Percentiles rank a stretch among this genome's conserved stretches.
Conservation (phyloP, 1,140 invertebrate genomes). For the Euwallacea similis region DNA sequence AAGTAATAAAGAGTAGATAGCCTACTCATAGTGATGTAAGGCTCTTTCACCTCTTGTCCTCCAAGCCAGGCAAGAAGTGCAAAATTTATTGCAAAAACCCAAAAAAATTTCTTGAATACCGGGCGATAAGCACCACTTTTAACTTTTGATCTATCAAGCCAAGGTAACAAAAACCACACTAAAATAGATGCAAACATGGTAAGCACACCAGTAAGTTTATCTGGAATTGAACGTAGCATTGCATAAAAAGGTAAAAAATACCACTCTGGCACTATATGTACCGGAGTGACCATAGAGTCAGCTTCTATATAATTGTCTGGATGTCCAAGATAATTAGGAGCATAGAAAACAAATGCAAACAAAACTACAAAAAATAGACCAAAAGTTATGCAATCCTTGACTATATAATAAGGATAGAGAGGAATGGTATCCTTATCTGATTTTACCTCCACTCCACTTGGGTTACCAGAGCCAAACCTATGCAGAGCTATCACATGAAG, state of each 20-base stretch:
- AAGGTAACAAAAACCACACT: no score
- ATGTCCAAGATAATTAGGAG: slow-evolving; percentile 65
- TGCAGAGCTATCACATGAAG: slow-evolving; percentile 66
- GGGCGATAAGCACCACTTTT: no score
- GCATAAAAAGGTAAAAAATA: slow-evolving; percentile 77
- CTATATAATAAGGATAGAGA: slow-evolving; percentile 63
- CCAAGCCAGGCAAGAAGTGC: no score
- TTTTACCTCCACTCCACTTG: slow-evolving; percentile 62
- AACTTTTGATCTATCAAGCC: no score
- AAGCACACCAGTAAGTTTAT: slow-evolving; percentile 73
- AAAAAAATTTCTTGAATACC: no score
- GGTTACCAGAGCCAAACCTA: slow-evolving; percentile 56
- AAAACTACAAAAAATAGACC: slow-evolving; percentile 60
- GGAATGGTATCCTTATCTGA: slow-evolving; percentile 65
- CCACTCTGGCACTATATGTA: slow-evolving; percentile 76
- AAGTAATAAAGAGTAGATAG: no score
- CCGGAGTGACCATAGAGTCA: slow-evolving; percentile 68
- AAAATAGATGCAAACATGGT: no score
- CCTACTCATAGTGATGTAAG: no score
- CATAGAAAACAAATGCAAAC: slow-evolving; percentile 39
- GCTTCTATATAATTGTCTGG: slow-evolving; percentile 71
- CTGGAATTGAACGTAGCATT: slow-evolving; percentile 72
- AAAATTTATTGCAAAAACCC: no score
- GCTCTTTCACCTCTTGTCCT: no score
- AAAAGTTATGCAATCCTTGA: slow-evolving; percentile 63